phyloP scores from a whole-genome alignment of 2,113 vertebrate species.

The Orthonyx spaldingii region DNA sequence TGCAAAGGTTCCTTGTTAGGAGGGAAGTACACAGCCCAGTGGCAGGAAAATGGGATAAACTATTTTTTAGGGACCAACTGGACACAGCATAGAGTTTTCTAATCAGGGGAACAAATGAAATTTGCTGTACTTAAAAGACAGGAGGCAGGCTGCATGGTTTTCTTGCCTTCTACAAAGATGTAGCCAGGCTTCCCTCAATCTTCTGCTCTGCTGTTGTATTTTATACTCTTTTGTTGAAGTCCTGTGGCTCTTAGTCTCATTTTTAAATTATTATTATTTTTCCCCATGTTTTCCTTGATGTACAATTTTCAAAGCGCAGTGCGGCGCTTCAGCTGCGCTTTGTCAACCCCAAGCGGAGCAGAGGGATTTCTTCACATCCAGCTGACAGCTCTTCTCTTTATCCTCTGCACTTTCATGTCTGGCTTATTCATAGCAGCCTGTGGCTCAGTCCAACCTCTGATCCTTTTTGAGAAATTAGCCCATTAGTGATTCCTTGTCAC shows the following conservation, averaged over 20 bases:
- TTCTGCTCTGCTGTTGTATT: not conserved
- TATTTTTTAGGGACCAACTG: not conserved
- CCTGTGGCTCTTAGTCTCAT: not conserved
- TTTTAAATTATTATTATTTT: not conserved
- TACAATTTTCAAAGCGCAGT: not conserved
- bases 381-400: not conserved
- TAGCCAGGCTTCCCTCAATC: not conserved
- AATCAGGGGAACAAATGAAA: not conserved
- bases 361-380: not conserved
- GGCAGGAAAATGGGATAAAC: not conserved
- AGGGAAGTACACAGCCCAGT: not conserved
- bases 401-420: not conserved
- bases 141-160: not conserved
- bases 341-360: accelerated
- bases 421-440: not conserved
- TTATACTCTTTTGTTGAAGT: not conserved
- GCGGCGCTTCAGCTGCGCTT: not conserved
- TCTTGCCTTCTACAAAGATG: not conserved
- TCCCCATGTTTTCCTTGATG: not conserved
- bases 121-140: not conserved
- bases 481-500: not conserved
- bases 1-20: not conserved
- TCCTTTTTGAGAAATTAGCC: not conserved
- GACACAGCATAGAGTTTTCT: not conserved
- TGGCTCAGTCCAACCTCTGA: not conserved